A percentile compares a stretch with the other conserved stretches of the same genome.
Evolutionary conservation across 2,113 vertebrate species (phyloP).

Genomic region (Anthoscopus minutus): DNA sequence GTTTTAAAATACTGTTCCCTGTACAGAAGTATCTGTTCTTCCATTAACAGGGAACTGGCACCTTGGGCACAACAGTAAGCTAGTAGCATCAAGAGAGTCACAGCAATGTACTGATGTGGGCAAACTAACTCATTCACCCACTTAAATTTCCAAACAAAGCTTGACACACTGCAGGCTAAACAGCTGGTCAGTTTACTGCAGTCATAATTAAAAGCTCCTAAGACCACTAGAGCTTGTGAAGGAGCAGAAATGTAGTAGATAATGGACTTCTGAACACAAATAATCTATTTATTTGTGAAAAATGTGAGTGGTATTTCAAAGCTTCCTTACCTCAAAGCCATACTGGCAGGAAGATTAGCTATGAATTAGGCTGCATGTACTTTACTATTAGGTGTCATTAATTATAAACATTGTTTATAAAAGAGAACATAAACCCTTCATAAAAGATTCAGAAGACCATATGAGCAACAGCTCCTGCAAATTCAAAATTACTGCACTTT

Average conservation of each 20-base stretch:
- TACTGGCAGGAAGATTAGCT: neutral
- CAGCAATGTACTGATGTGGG: neutral
- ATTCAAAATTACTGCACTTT: neutral
- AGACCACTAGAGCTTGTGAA: neutral
- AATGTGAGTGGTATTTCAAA: neutral
- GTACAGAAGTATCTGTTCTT: neutral
- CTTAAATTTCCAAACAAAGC: neutral
- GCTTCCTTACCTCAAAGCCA: neutral
- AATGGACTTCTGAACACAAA: neutral
- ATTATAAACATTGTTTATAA: neutral
- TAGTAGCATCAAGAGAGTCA: neutral
- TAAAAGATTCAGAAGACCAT: neutral
- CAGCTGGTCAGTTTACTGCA: neutral
- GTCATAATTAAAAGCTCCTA: neutral
- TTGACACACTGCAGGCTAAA: neutral
- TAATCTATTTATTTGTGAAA: neutral
- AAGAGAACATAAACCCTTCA: neutral
- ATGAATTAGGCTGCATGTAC: neutral
- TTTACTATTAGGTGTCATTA: neutral
- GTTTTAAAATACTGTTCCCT: neutral
- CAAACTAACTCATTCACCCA: neutral
- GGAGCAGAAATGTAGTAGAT: neutral
- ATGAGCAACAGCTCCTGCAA: neutral
- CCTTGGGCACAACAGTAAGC: neutral
- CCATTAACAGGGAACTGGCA: neutral